phyloP scores from a whole-genome alignment of 35 echinoderm and acorn worm species.

The Stichopus chloronotus region DNA sequence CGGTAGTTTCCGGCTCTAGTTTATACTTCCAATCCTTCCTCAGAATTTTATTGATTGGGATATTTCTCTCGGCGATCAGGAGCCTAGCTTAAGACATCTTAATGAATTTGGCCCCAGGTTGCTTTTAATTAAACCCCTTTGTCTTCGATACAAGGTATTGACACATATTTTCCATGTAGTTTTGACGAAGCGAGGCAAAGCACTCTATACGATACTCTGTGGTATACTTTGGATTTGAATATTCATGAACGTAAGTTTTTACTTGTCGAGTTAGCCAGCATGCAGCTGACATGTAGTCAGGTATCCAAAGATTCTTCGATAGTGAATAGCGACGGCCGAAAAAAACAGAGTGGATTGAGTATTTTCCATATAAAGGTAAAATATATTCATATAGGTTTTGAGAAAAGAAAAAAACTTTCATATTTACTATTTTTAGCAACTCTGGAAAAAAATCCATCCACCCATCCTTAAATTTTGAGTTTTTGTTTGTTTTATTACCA shows the following conservation, averaged over 20 bases:
- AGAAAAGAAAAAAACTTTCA: not conserved
- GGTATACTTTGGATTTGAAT: not conserved
- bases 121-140: constrained; percentile 48
- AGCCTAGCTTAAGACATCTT: constrained; percentile 37
- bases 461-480: not conserved
- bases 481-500: too few species aligned
- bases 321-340: not conserved
- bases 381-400: not conserved
- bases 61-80: constrained; percentile 23
- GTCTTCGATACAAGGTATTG: constrained; percentile 18
- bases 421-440: not conserved
- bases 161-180: constrained; percentile 30
- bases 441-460: not conserved
- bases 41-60: constrained; percentile 40
- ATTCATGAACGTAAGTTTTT: constrained; percentile 8
- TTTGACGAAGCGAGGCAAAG: not conserved
- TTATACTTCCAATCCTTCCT: not conserved
- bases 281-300: not conserved
- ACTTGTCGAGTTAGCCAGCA: not conserved
- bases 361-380: not conserved
- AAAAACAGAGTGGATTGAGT: not conserved
- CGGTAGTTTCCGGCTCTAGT: not conserved
- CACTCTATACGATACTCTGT: not conserved
- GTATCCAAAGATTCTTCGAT: not conserved
- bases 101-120: constrained; percentile 39